These are phyloP conservation scores for Encarsia formosa DNA, from an alignment of 2,888 invertebrate species.

Conservation along the genomic window DNA sequence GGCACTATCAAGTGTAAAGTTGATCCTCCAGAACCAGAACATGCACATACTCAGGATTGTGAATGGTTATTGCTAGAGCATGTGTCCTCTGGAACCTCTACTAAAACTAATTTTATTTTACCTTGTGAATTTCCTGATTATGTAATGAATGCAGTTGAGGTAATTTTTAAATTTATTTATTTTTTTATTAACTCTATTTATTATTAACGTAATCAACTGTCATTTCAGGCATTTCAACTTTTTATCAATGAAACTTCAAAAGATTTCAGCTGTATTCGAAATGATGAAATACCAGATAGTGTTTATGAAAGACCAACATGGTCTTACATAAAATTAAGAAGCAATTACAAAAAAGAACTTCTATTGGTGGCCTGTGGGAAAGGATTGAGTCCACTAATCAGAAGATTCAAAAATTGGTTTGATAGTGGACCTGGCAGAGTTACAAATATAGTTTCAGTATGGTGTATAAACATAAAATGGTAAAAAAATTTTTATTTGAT, in stretches of 20 bases:
- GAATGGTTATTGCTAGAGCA: slow-evolving; percentile 15
- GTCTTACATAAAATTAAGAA: slow-evolving; percentile 20
- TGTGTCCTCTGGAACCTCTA: slow-evolving; percentile 1
- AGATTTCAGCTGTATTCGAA: background rate
- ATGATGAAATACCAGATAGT: slow-evolving; percentile 3
- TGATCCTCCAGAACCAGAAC: slow-evolving; percentile 3
- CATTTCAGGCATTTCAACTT: slow-evolving; percentile 17
- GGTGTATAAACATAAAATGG: slow-evolving; percentile 17
- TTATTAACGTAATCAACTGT: background rate
- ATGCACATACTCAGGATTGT: slow-evolving; percentile 20
- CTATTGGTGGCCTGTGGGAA: slow-evolving; percentile 19
- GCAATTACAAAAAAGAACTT: slow-evolving; percentile 24
- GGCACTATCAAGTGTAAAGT: slow-evolving; percentile 15
- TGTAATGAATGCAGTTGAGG: slow-evolving; percentile 19
- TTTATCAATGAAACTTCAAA: slow-evolving; percentile 3
- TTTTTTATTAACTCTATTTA: background rate
- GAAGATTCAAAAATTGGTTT: slow-evolving; percentile 10
- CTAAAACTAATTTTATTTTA: slow-evolving; percentile 4
- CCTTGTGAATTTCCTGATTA: slow-evolving; percentile 14
- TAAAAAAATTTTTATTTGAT: slow-evolving; percentile 1
- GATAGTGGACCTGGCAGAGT: slow-evolving; percentile 13
- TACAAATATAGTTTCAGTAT: slow-evolving; percentile 19
- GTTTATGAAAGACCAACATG: slow-evolving; percentile 22
- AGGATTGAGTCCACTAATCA: slow-evolving; percentile 8
- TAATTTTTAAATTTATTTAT: slow-evolving; percentile 1